Percentiles rank a stretch among this genome's conserved stretches.
These are phyloP conservation scores for Naja naja DNA, from an alignment of 2,113 vertebrate genomes.

Conservation along the genomic window DNA sequence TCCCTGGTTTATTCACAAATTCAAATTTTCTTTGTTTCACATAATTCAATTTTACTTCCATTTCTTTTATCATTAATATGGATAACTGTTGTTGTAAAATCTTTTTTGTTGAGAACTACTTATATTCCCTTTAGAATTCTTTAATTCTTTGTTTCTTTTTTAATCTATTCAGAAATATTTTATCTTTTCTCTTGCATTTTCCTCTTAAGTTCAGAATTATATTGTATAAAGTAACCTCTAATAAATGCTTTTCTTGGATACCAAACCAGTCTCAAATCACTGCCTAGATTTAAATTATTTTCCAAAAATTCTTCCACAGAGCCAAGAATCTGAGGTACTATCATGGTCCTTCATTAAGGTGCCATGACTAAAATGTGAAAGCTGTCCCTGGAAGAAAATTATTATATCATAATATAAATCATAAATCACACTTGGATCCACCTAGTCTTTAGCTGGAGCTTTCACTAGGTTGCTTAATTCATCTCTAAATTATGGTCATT, in stretches of 20 bases:
- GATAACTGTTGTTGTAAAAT: not conserved
- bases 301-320: not conserved
- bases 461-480: not conserved
- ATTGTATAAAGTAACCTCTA: not conserved
- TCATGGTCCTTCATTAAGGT: conserved; percentile 17
- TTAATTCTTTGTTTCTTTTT: not conserved
- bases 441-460: conserved; percentile 9
- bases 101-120: not conserved
- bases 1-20: not conserved
- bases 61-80: not conserved
- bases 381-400: conserved; percentile 17
- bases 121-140: not conserved
- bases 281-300: not conserved
- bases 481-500: conserved; percentile 20
- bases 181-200: not conserved
- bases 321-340: not conserved
- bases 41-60: not conserved
- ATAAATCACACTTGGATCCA: conserved; percentile 7
- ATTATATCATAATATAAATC: not conserved
- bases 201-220: not conserved
- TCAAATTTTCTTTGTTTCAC: not conserved
- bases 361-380: conserved; percentile 29
- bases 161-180: not conserved
- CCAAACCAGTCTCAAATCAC: not conserved
- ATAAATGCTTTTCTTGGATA: not conserved